These are phyloP conservation scores for Perdita meconis DNA, from an alignment of 2,888 invertebrate genomes.

Conservation along the genomic window DNA sequence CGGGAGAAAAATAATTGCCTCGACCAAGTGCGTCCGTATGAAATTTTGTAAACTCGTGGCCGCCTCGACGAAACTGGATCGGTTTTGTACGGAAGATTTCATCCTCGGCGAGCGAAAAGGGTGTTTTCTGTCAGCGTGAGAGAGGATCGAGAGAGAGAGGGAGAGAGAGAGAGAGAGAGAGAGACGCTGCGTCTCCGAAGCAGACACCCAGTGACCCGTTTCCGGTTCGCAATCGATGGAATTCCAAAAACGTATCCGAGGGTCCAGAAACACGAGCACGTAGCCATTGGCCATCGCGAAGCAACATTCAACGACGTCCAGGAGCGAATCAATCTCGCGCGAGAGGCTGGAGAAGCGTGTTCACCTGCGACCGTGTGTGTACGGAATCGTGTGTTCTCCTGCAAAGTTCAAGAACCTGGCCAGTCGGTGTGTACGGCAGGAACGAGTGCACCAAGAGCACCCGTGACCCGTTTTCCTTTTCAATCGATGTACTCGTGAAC, in stretches of 20 bases:
- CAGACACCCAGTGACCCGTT: conserved; percentile 61
- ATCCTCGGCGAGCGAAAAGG: conserved; percentile 1
- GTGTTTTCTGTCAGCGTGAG: conserved; percentile 2
- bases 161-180: too few species aligned
- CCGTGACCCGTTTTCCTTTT: conserved; percentile 64
- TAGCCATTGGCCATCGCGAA: conserved; percentile 53
- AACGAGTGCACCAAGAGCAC: conserved; percentile 60
- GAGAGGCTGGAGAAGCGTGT: conserved; percentile 12
- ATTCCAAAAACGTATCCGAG: conserved; percentile 34
- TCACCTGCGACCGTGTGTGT: conserved; percentile 29
- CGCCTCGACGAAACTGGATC: too few species aligned
- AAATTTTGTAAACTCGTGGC: too few species aligned
- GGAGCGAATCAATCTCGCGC: conserved; percentile 7
- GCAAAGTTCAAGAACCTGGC: conserved; percentile 59
- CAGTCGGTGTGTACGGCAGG: conserved; percentile 41
- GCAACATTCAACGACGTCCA: background rate
- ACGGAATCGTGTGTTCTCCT: conserved; percentile 29
- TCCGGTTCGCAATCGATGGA: conserved; percentile 59
- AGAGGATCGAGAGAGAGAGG: background rate
- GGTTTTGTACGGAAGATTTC: too few species aligned
- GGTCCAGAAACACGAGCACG: conserved; percentile 48
- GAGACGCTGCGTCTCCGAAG: conserved; percentile 4
- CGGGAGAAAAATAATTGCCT: too few species aligned
- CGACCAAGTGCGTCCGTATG: too few species aligned
- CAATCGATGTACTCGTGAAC: conserved; percentile 63